Conservation (phyloP, 2,113 vertebrate genomes). For the Choloepus hoffmanni region DNA sequence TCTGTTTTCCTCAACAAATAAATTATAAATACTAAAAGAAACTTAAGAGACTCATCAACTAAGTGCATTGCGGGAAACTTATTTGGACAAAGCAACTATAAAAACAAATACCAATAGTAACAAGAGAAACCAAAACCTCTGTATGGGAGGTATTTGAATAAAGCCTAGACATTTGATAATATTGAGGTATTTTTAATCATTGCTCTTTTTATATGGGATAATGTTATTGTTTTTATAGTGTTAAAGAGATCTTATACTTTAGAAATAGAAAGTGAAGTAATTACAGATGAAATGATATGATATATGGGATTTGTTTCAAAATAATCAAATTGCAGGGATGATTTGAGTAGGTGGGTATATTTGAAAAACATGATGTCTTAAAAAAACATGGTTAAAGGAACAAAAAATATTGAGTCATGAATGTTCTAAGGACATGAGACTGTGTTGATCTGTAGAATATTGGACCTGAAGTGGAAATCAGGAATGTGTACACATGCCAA, state of each 20-base stretch:
- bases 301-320: not conserved
- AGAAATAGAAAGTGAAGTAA: not conserved
- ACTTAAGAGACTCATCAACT: not conserved
- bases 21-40: not conserved
- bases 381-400: not conserved
- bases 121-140: too few relatives aligned
- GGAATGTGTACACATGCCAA: not conserved
- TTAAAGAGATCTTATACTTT: conserved; percentile 23
- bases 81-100: not conserved
- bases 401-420: not conserved
- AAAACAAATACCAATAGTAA: too few relatives aligned
- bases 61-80: not conserved
- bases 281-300: not conserved
- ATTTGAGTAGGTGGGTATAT: not conserved
- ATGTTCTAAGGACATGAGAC: not conserved
- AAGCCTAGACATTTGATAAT: conserved; percentile 6
- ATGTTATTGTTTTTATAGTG: not conserved
- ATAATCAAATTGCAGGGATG: not conserved
- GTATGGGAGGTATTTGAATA: not conserved
- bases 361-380: conserved; percentile 40
- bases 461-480: not conserved
- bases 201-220: conserved; percentile 13
- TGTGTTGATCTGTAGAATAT: not conserved
- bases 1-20: not conserved
- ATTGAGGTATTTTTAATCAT: conserved; percentile 15